Percentiles rank a stretch among this genome's conserved stretches.
These are phyloP conservation scores for Montipora capitata DNA, from an alignment of 92 coral and sea anemone genomes.

Conservation along the genomic window DNA sequence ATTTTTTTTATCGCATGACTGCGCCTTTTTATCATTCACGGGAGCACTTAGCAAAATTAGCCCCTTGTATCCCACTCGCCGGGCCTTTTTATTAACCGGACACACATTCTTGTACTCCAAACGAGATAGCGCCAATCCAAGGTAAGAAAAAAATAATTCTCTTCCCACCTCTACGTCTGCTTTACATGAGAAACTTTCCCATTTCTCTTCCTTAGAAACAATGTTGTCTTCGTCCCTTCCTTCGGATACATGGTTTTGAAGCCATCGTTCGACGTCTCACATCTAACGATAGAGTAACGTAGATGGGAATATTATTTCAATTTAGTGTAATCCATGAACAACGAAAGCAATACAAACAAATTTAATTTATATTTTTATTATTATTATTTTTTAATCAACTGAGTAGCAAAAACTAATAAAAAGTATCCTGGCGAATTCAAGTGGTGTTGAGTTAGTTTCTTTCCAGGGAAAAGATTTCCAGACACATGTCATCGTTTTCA, in stretches of 20 bases:
- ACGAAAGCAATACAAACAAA: not conserved
- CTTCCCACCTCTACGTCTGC: no score
- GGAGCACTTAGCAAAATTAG: not conserved
- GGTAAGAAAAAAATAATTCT: no score
- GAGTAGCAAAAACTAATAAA: not conserved
- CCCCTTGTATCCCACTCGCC: constrained; percentile 12
- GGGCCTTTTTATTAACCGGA: not conserved
- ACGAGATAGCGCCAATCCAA: no score
- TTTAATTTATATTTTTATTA: not conserved
- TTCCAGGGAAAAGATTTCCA: not conserved
- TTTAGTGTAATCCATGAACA: not conserved
- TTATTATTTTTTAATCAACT: not conserved
- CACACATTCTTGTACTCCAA: not conserved
- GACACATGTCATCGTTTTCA: not conserved
- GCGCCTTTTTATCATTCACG: not conserved
- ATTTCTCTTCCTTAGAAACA: not conserved
- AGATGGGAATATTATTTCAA: not conserved
- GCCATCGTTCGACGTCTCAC: constrained; percentile 2
- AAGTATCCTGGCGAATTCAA: not conserved
- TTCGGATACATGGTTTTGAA: not conserved
- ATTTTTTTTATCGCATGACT: not conserved
- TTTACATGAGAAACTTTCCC: not conserved
- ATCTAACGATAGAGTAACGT: not conserved
- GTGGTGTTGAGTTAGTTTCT: not conserved
- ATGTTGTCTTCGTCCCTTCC: not conserved